phyloP scores from a whole-genome alignment of 2,888 invertebrate genomes.

The Minunthozetes semirufus region DNA sequence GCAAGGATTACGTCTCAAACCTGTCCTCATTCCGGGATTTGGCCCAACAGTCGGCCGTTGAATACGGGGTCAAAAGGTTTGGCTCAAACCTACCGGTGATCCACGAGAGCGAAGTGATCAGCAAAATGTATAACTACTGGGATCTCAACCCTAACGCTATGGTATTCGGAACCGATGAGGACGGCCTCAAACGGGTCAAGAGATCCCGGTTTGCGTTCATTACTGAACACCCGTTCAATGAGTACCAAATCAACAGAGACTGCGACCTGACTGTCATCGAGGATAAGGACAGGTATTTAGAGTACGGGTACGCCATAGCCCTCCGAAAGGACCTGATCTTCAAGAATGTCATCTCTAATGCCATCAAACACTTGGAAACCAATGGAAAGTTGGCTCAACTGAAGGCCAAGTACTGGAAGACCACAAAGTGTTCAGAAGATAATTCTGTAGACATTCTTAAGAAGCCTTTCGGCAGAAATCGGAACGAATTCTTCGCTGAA shows the following conservation, averaged over 20 bases:
- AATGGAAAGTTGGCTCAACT: conserved; percentile 13
- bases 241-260: conserved; percentile 51
- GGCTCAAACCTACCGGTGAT: conserved; percentile 28
- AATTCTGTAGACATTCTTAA: neutral
- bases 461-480: neutral
- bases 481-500: neutral
- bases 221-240: conserved; percentile 53
- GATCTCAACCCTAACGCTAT: conserved; percentile 26
- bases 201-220: conserved; percentile 52
- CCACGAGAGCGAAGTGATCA: conserved; percentile 27
- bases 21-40: conserved; percentile 64
- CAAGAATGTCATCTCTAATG: conserved; percentile 23
- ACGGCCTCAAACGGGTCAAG: conserved; percentile 58
- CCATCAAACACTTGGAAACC: conserved; percentile 15
- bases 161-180: conserved; percentile 53
- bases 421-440: conserved; percentile 18
- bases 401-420: conserved; percentile 32
- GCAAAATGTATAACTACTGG: conserved; percentile 34
- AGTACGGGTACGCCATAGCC: conserved; percentile 34
- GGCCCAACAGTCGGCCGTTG: conserved; percentile 83
- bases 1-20: neutral
- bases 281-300: conserved; percentile 46
- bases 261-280: conserved; percentile 55
- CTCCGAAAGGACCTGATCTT: neutral
- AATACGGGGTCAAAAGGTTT: conserved; percentile 62